Conservation (phyloP, 2,888 invertebrate genomes). For the Meta bourneti region DNA sequence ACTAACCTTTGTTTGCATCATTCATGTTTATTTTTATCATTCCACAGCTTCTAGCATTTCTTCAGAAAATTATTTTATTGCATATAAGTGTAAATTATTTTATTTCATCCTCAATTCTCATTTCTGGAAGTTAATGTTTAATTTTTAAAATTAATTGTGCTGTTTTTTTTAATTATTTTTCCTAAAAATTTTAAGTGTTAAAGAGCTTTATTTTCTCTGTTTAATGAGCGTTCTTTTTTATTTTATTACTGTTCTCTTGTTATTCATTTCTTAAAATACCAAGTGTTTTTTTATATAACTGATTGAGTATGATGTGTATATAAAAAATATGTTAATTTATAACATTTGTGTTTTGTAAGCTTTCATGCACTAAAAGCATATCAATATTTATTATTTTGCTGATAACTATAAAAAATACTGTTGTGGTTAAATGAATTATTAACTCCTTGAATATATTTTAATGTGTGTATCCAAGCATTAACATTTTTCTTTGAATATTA, state of each 20-base stretch:
- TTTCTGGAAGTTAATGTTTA: neutral
- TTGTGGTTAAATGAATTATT: neutral
- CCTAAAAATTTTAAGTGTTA: neutral
- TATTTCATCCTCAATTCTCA: neutral
- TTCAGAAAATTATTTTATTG: neutral
- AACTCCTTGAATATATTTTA: neutral
- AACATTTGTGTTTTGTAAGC: too few relatives aligned
- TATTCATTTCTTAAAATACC: too few relatives aligned
- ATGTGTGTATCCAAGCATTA: neutral
- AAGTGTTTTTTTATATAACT: too few relatives aligned
- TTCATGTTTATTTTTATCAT: conserved; percentile 9
- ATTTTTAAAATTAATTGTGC: too few relatives aligned
- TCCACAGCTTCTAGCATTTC: conserved; percentile 4
- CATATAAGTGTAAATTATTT: neutral
- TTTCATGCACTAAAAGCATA: too few relatives aligned
- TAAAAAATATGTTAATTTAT: too few relatives aligned
- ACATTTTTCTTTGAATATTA: neutral
- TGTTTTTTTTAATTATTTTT: too few relatives aligned
- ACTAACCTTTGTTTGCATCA: neutral
- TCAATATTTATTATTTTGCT: too few relatives aligned
- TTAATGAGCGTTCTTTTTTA: too few relatives aligned
- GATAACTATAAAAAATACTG: too few relatives aligned
- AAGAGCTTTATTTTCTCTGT: neutral
- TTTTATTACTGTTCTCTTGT: too few relatives aligned
- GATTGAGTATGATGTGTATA: too few relatives aligned